Percentiles rank a stretch among this genome's conserved stretches.
Conservation (phyloP, 2,888 invertebrate genomes). For the Kuschelorhynchus macadamiae region DNA sequence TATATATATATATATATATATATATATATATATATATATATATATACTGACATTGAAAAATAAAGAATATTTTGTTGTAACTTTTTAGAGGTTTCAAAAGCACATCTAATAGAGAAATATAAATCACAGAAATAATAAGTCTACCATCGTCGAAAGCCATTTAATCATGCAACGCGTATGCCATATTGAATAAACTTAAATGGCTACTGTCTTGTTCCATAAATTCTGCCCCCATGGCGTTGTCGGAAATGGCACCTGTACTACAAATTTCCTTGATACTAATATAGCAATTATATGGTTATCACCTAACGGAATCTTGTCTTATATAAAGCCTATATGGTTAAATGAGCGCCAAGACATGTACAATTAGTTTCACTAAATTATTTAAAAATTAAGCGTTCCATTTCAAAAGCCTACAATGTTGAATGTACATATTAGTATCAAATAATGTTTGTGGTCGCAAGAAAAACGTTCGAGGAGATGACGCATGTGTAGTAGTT, state of each 20-base stretch:
- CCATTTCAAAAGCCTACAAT: too few species aligned
- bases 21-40: too few species aligned
- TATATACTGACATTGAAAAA: too few species aligned
- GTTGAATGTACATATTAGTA: too few species aligned
- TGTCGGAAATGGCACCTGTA: constrained; percentile 44
- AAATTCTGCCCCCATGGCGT: constrained; percentile 38
- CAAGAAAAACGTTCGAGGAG: too few species aligned
- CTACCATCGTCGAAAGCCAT: not conserved
- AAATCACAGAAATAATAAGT: constrained; percentile 5
- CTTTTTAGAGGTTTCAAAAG: too few species aligned
- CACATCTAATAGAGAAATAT: not conserved
- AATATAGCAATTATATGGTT: constrained; percentile 40
- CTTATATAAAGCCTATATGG: not conserved
- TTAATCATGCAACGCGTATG: constrained; percentile 4
- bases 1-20: too few species aligned
- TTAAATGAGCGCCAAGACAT: not conserved
- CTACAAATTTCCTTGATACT: constrained; percentile 37
- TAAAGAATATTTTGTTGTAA: too few species aligned
- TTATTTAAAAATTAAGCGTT: too few species aligned
- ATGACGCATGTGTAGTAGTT: too few species aligned
- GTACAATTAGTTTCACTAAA: too few species aligned
- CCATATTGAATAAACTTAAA: constrained; percentile 20
- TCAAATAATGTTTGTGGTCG: too few species aligned
- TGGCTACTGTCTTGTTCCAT: constrained; percentile 37
- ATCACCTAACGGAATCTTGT: constrained; percentile 37